These are phyloP conservation scores for Spea multiplicata DNA, from an alignment of 2,113 vertebrate species.

Conservation along the genomic window DNA sequence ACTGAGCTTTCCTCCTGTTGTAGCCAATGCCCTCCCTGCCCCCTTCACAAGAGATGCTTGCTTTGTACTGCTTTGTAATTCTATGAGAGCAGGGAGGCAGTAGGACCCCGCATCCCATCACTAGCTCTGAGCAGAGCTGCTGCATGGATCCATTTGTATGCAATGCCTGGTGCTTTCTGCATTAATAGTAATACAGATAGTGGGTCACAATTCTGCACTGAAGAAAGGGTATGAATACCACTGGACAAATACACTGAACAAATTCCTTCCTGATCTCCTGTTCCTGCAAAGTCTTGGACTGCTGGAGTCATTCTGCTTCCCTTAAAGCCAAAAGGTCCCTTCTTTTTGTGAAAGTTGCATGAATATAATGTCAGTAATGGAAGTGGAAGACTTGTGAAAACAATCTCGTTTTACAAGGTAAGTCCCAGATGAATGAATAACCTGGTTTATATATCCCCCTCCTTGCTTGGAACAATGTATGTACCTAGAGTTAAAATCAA, in stretches of 20 bases:
- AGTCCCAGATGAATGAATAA: slow-evolving; percentile 48
- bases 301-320: slow-evolving; percentile 29
- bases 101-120: slow-evolving; percentile 83
- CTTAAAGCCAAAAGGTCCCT: slow-evolving; percentile 33
- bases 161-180: slow-evolving; percentile 71
- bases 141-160: slow-evolving; percentile 75
- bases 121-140: slow-evolving; percentile 69
- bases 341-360: slow-evolving; percentile 75
- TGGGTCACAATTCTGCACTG: slow-evolving; percentile 66
- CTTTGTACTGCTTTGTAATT: slow-evolving; percentile 59
- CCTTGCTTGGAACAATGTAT: no score
- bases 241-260: slow-evolving; percentile 52
- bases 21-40: slow-evolving; percentile 16
- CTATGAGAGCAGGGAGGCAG: slow-evolving; percentile 61
- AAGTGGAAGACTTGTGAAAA: slow-evolving; percentile 63
- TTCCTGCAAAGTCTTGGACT: slow-evolving; percentile 16
- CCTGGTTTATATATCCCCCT: slow-evolving; percentile 21
- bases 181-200: slow-evolving; percentile 67
- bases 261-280: slow-evolving; percentile 37
- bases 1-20: slow-evolving; percentile 24
- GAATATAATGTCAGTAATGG: slow-evolving; percentile 58
- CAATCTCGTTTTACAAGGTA: slow-evolving; percentile 57
- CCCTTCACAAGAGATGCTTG: slow-evolving; percentile 54
- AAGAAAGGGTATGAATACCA: slow-evolving; percentile 66
- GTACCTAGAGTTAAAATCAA: no score